Percentiles rank a stretch among this genome's conserved stretches.
Evolutionary conservation across 2,888 invertebrate species (phyloP).

Genomic region (Lepidocyrtinus sp.): DNA sequence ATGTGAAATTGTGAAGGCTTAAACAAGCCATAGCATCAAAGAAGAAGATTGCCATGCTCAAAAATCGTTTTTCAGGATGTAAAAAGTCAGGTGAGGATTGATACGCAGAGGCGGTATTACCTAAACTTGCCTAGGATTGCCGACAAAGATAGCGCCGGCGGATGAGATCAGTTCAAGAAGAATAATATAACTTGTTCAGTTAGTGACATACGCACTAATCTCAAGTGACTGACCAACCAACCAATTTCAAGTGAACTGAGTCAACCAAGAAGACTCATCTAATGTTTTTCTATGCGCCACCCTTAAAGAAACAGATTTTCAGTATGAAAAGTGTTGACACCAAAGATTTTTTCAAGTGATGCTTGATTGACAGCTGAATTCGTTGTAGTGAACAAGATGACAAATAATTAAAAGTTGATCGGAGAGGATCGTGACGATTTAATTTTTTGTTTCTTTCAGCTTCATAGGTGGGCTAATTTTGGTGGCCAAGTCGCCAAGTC

Average conservation of each 20-base stretch:
- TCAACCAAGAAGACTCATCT: neutral
- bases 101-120: neutral
- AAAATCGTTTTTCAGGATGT: slow-evolving; percentile 26
- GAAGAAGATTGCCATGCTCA: slow-evolving; percentile 40
- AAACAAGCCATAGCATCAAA: slow-evolving; percentile 15
- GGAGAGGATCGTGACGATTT: neutral
- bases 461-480: no score
- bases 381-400: neutral
- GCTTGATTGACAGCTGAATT: slow-evolving; percentile 25
- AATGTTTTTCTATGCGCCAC: neutral
- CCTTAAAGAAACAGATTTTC: neutral
- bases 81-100: slow-evolving; percentile 49
- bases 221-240: slow-evolving; percentile 33
- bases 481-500: no score
- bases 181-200: slow-evolving; percentile 50
- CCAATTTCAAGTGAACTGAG: neutral
- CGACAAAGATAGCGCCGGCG: slow-evolving; percentile 54
- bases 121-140: slow-evolving; percentile 25
- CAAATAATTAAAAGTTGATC: slow-evolving; percentile 28
- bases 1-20: no score
- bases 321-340: neutral
- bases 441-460: no score
- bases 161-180: slow-evolving; percentile 33
- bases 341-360: neutral
- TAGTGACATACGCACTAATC: slow-evolving; percentile 56